Evolutionary conservation across 2,888 invertebrate species (phyloP).

Genomic region (Brachylomia viminalis): DNA sequence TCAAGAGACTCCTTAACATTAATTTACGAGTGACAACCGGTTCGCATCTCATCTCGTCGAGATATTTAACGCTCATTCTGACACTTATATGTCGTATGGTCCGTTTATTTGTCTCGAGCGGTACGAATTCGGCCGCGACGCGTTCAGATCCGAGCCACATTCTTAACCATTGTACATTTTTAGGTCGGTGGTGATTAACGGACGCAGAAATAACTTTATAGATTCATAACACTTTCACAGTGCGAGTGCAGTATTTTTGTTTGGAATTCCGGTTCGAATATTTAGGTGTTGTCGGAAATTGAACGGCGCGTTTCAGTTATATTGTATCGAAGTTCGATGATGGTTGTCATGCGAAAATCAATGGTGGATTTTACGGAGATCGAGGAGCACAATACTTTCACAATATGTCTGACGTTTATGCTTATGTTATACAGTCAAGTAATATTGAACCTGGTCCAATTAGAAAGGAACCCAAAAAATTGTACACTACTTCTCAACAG

Average conservation of each 20-base stretch:
- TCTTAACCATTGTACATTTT: slow-evolving; percentile 76
- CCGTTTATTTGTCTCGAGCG: slow-evolving; percentile 81
- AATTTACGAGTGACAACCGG: slow-evolving; percentile 88
- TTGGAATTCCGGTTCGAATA: slow-evolving; percentile 46
- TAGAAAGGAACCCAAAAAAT: neutral
- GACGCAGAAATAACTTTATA: slow-evolving; percentile 75
- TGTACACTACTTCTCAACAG: neutral
- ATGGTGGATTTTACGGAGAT: neutral
- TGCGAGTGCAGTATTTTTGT: slow-evolving; percentile 53
- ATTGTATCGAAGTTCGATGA: neutral
- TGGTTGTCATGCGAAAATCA: neutral
- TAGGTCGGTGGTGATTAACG: slow-evolving; percentile 75
- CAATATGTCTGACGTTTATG: neutral
- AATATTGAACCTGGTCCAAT: neutral
- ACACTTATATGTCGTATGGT: slow-evolving; percentile 85
- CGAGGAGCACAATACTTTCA: neutral
- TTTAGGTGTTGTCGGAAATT: slow-evolving; percentile 28
- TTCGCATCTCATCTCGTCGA: slow-evolving; percentile 84
- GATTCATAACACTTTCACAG: slow-evolving; percentile 61
- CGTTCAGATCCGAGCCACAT: slow-evolving; percentile 80
- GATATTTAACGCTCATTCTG: slow-evolving; percentile 88
- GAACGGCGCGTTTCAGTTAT: slow-evolving; percentile 17
- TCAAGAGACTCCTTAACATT: slow-evolving; percentile 84
- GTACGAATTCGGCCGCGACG: slow-evolving; percentile 81
- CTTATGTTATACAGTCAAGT: neutral